Evolutionary conservation across 1,140 invertebrate genomes (phyloP), one percentile per base, ranked within the genome.

Genomic region (Drosophila oshimai): DNA sequence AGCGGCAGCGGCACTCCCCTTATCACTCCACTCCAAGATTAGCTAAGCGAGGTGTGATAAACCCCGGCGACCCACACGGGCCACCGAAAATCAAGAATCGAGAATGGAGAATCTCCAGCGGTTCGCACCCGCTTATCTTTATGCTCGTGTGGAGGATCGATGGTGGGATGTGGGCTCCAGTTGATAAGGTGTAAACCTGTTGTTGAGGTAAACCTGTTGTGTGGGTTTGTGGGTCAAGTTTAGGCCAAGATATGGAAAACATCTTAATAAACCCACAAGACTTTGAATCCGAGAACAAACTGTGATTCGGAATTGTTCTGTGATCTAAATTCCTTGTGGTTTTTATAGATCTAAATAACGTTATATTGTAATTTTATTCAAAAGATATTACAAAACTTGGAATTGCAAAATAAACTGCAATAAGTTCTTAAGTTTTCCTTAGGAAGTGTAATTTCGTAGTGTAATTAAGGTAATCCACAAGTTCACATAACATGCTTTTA

Each of bases 11-110:
- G 31, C 61, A 65, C 61, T 65, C 61, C 61, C 58, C 61, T 65
- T 65, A 65, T 65, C 61, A 65, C 58, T 13, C 53, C 61, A 65
- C 58, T 13, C 53, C n/a, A 55, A 62, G 58, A 62, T 62, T 62
- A 57, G 36, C 57, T 5, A 22, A 9, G 10, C 24, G 47, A 51
- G 36, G 51, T 33, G 37, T 44, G 58, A 62, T 62, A 58, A 39
- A 28, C 49, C 49, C 49, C n/a, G n/a, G 24, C 49, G 49, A 60
- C 22, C 34, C 58, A 58, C 37, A 7, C 28, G 53, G 34, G 20
- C 37, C 28, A 15, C 29, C 6, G 28, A 33, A 18, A 26, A 10
- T 29, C 17, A 18, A 28, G 46, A 37, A 28, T 20, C 31, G 4
- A 61, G 18, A 49, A 34, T 33, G 7, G 5, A 49, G 29, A 41